Base-by-base conservation (phyloP, 2,888 invertebrate species). In the Cephus spinipes region DNA sequence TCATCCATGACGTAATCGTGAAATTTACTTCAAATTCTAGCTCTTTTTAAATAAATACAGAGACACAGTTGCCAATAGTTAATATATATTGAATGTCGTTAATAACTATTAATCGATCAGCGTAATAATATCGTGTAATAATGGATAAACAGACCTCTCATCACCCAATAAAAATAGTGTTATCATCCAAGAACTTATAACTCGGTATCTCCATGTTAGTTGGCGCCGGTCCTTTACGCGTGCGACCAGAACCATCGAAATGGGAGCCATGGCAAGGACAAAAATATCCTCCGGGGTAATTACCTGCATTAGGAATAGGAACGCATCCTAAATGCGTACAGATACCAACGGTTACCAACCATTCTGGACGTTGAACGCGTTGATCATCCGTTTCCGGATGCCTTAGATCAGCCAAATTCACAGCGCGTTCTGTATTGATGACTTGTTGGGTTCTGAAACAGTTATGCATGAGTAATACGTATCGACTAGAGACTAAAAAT, bases 261-360 rank as follows among this genome's bases (percentile, higher is more conserved):
- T 97, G 96, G 78, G 96, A 96, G 2, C 97, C 97, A 87, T 97
- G 97, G 89, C 97, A 97, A 0, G 97, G 96, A 85, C 97, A 97
- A 89, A 95, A 97, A 92, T 94, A 97, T 6, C 96, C 97, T 23
- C 95, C 95, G 1, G 89, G 85, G 87, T 92, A 96, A 78, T 96
- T 95, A 9, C 95, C 95, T 6, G 93, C 89, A 82, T 94, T 94
- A 0, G 96, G 93, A 76, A 97, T 94, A 2, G 97, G 97, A 68
- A 97, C 95, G 92, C 97, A 97, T 31, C 97, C 96, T 77, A 96
- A 92, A 91, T 97, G 96, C 12, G 96, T 96, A 89, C 96, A 96
- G 81, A 97, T 94, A 75, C 97, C 97, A 79, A 97, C 91, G 2
- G 97, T 93, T 35, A 98, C 92, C 68, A 97, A 92, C 96, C 96